Evolutionary conservation across 1,140 invertebrate genomes (phyloP).

Genomic region (Oryctes rhinoceros): DNA sequence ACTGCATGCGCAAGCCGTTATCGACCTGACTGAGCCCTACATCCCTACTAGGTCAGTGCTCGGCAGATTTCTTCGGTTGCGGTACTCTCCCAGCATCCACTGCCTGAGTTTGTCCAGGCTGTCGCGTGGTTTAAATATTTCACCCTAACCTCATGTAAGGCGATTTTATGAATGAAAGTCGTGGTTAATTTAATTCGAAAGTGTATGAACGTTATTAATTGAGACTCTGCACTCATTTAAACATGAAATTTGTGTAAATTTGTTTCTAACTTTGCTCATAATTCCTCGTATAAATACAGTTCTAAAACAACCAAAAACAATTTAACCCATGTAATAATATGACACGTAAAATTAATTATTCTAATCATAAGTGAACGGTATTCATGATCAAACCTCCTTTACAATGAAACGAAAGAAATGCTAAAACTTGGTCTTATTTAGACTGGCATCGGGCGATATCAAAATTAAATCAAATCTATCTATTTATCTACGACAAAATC

Average conservation of each 20-base stretch:
- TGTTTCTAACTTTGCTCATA: background rate
- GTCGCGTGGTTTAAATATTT: slow-evolving; percentile 7
- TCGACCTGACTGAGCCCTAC: slow-evolving; percentile 48
- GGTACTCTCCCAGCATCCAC: slow-evolving; percentile 45
- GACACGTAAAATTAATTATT: background rate
- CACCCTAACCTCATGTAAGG: slow-evolving; percentile 1
- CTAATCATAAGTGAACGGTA: slow-evolving; percentile 1
- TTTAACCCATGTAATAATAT: background rate
- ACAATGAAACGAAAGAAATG: slow-evolving; percentile 36
- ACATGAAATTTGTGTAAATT: slow-evolving; percentile 19
- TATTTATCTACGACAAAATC: background rate
- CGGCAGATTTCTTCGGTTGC: slow-evolving; percentile 45
- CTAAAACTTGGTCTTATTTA: background rate
- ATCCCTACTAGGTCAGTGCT: slow-evolving; percentile 56
- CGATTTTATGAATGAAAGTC: slow-evolving; percentile 22
- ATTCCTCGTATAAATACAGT: background rate
- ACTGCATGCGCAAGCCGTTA: slow-evolving; percentile 52
- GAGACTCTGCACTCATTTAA: background rate
- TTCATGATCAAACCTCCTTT: background rate
- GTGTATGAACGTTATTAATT: slow-evolving; percentile 9
- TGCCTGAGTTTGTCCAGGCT: background rate
- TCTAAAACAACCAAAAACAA: background rate
- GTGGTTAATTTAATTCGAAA: background rate
- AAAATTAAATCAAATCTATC: background rate
- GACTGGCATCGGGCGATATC: background rate